Conservation (phyloP, 2,888 invertebrate species). For the Sphinx pinastri region DNA sequence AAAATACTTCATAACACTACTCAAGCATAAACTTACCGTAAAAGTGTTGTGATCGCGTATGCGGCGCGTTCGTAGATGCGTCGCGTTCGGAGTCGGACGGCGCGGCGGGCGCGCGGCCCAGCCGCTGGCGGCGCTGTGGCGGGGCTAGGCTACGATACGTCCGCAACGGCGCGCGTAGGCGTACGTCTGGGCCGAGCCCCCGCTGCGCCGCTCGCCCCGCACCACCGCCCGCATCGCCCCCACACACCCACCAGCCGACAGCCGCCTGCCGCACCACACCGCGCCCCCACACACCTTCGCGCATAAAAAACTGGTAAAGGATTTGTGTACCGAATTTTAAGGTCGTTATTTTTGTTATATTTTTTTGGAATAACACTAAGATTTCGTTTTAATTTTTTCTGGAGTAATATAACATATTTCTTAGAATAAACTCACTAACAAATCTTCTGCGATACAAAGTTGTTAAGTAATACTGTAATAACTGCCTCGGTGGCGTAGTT, state of each 20-base stretch:
- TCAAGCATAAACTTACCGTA: slow-evolving; percentile 2
- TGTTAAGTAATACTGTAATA: too few species aligned
- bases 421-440: background rate
- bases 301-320: slow-evolving; percentile 55
- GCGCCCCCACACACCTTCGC: slow-evolving; percentile 50
- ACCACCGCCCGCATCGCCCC: slow-evolving; percentile 35
- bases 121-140: slow-evolving; percentile 79
- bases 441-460: background rate
- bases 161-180: slow-evolving; percentile 75
- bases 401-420: background rate
- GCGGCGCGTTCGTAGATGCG: slow-evolving; percentile 28
- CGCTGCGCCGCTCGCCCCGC: slow-evolving; percentile 34
- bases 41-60: background rate
- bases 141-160: slow-evolving; percentile 63
- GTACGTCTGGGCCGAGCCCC: slow-evolving; percentile 62
- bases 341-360: slow-evolving; percentile 2
- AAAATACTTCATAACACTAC: background rate
- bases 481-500: too few species aligned
- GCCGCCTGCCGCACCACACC: slow-evolving; percentile 43
- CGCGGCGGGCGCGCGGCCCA: slow-evolving; percentile 78
- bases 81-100: slow-evolving; percentile 34
- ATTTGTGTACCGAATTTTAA: slow-evolving; percentile 39
- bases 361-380: background rate
- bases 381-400: background rate
- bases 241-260: slow-evolving; percentile 35